Percentiles rank a stretch among this genome's conserved stretches.
phyloP scores from a whole-genome alignment of 2,888 invertebrate species.

The Calliscelio sp. region DNA sequence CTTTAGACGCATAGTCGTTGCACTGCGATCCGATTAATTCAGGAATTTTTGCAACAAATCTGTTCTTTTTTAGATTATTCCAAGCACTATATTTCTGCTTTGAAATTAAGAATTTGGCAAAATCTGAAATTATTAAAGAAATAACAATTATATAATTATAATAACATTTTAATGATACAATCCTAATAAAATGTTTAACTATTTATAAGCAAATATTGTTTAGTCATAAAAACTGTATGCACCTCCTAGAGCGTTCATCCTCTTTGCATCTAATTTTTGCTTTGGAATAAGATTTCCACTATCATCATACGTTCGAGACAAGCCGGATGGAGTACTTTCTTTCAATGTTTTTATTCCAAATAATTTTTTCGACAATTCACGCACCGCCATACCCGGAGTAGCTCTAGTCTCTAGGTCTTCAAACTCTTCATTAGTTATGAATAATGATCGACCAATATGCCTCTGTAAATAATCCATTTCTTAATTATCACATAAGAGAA shows the following conservation, averaged over 20 bases:
- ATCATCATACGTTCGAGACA: constrained; percentile 15
- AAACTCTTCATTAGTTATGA: constrained; percentile 21
- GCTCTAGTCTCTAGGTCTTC: constrained; percentile 13
- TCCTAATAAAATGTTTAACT: too few relatives aligned
- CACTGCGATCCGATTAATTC: not conserved
- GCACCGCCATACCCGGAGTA: constrained; percentile 15
- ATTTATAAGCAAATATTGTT: not conserved
- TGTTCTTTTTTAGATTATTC: constrained; percentile 13
- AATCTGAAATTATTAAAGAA: constrained; percentile 25
- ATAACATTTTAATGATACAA: too few relatives aligned
- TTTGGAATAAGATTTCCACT: constrained; percentile 22
- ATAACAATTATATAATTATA: not conserved
- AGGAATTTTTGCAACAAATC: constrained; percentile 7
- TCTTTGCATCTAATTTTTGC: constrained; percentile 12
- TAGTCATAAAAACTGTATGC: not conserved
- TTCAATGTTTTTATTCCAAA: constrained; percentile 7
- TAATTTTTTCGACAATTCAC: constrained; percentile 24
- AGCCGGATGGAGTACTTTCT: constrained; percentile 17
- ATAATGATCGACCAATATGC: constrained; percentile 16
- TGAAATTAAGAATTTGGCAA: constrained; percentile 28
- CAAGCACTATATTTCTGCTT: constrained; percentile 20
- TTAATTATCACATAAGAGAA: too few relatives aligned
- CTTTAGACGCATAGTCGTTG: not conserved
- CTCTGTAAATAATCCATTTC: constrained; percentile 34
- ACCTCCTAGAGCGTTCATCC: constrained; percentile 23